Evolutionary conservation across 2,797 vertebrate species (phyloP).

Genomic region (Syngnathus acus): DNA sequence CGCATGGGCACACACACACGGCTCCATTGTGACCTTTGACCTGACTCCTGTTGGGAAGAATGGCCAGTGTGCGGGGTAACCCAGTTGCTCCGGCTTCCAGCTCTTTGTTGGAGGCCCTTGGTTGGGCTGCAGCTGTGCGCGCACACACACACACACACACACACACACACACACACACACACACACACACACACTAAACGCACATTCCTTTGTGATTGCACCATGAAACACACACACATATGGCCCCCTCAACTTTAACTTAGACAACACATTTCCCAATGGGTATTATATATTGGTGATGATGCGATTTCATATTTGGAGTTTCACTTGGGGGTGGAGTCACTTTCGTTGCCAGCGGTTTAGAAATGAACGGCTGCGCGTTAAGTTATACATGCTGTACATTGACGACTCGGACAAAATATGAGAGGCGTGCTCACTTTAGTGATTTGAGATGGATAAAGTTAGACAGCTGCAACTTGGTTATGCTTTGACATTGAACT

Average conservation of each 20-base stretch:
- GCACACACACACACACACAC: constrained; percentile 16
- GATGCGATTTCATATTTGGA: not conserved
- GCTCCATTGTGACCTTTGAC: constrained; percentile 44
- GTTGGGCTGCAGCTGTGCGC: constrained; percentile 49
- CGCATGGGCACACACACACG: constrained; percentile 10
- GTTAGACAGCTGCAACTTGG: not conserved
- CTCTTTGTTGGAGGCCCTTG: constrained; percentile 61
- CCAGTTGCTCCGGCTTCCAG: constrained; percentile 51
- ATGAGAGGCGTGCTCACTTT: not conserved
- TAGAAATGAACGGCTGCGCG: not conserved
- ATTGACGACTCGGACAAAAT: not conserved
- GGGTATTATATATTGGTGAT: not conserved
- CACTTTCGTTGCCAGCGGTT: not conserved
- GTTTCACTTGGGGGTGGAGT: not conserved
- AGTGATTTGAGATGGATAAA: too few species aligned
- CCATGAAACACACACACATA: constrained; percentile 8
- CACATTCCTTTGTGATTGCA: constrained; percentile 42
- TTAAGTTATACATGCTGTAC: not conserved
- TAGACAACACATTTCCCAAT: not conserved
- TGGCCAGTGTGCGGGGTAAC: constrained; percentile 32
- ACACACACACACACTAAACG: constrained; percentile 22
- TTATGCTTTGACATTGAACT: not conserved
- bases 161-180: constrained; percentile 12
- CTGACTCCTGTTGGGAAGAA: constrained; percentile 37
- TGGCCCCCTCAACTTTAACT: not conserved